Evolutionary conservation across 2,797 vertebrate species (phyloP), one percentile per base, ranked within the genome.

Genomic region (Macropus fuliginosus): DNA sequence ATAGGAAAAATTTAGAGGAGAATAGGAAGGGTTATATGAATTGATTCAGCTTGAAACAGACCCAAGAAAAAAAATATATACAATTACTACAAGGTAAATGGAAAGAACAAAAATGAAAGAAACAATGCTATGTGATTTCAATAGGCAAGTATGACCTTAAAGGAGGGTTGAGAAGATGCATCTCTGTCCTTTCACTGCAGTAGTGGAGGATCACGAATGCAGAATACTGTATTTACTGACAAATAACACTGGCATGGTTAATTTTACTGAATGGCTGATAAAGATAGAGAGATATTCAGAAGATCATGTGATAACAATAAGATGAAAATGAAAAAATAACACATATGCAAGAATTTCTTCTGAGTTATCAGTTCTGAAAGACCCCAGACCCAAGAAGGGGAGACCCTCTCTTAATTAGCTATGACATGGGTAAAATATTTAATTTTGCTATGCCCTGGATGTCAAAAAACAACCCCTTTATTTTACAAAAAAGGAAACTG

Each of bases 371-470:
- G 92, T 55, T 93, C 90, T 0, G 14, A 94, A 93, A 92, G 13
- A 6, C 2, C 34, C 91, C 34, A 27, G 24, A 34, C 91, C 93
- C 91, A 91, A 94, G 56, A 93, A 28, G 27, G 54, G 56, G 66
- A 92, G 1, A 91, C 50, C 40, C 9, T 87, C 46, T 87, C 74
- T 87, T 87, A 87, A 50, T 81, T 81, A 21, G n/a, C 2, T 40
- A 6, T 81, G 18, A 81, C 52, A 52, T 11, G 31, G 34, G 62
- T 96, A 93, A 81, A 92, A 89, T 91, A n/a, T 74, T 93, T 52
- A 92, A 52, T 90, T 55, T 91, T 62, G 52, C 91, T 92, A 0
- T 54, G 93, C 40, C 46, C 54, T 91, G 66, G 18, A 81, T 1
- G 8, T 66, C n/a, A 24, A 46, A 46, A 81, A 46, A 87, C 40